Percentiles rank a stretch among this genome's conserved stretches.
Evolutionary conservation across 2,113 vertebrate genomes (phyloP).

Genomic region (Nansenia antarctica): DNA sequence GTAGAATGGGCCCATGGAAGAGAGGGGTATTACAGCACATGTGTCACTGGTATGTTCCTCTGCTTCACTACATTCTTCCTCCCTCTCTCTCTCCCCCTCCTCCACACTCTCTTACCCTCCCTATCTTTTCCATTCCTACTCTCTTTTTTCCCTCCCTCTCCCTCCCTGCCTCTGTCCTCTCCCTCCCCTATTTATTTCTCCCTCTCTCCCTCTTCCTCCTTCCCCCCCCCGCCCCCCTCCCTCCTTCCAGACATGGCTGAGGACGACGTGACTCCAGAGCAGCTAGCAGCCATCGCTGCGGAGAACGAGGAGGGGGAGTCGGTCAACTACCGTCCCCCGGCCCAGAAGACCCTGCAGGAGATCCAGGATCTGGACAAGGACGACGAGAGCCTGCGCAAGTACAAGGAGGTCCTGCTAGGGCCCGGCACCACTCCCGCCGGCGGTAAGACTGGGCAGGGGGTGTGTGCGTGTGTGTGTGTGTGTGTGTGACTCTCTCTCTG

Average conservation of each 20-base stretch:
- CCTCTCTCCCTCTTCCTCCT: no score
- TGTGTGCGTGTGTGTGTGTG: constrained; percentile 62
- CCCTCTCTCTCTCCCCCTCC: no score
- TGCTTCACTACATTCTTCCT: background rate
- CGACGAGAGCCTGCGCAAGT: constrained; percentile 92
- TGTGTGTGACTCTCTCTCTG: constrained; percentile 6
- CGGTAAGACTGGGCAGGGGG: constrained; percentile 43
- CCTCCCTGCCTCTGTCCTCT: background rate
- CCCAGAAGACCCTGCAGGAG: constrained; percentile 90
- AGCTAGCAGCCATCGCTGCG: constrained; percentile 90
- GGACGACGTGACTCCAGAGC: constrained; percentile 89
- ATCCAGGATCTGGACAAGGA: constrained; percentile 93
- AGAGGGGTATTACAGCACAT: no score
- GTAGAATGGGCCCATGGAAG: no score
- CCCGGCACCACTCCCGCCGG: constrained; percentile 65
- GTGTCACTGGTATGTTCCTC: background rate
- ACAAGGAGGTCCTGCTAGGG: constrained; percentile 89
- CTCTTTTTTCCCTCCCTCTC: background rate
- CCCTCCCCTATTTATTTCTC: background rate
- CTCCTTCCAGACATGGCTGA: constrained; percentile 83
- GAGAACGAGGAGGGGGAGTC: constrained; percentile 87
- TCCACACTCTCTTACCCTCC: no score
- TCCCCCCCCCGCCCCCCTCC: no score
- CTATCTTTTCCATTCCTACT: background rate
- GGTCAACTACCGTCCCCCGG: constrained; percentile 87